phyloP scores from a whole-genome alignment of 2,113 vertebrate species.

The Hyperopisus bebe region DNA sequence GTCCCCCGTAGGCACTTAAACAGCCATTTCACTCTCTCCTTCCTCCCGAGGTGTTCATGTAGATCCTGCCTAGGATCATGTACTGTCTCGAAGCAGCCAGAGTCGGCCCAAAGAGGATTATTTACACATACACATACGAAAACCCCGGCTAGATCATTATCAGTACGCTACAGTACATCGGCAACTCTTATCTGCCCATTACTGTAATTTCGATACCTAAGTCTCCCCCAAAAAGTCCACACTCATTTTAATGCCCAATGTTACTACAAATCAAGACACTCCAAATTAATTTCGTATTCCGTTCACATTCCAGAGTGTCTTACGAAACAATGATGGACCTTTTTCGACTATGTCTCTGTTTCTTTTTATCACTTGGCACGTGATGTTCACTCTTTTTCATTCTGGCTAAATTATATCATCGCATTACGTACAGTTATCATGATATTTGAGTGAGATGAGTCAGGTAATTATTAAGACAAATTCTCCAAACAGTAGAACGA shows the following conservation, averaged over 20 bases:
- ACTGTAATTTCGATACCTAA: not conserved
- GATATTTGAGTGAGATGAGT: not conserved
- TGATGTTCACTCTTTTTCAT: not conserved
- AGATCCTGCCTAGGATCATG: not conserved
- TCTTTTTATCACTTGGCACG: not conserved
- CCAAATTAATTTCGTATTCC: not conserved
- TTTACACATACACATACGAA: not conserved
- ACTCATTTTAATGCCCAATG: not conserved
- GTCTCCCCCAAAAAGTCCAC: not conserved
- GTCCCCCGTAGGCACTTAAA: not conserved
- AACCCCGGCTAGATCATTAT: not conserved
- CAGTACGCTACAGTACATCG: not conserved
- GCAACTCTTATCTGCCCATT: not conserved
- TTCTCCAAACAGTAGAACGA: not conserved
- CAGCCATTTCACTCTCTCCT: not conserved
- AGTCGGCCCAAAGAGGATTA: not conserved
- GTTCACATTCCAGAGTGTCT: not conserved
- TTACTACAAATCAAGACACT: not conserved
- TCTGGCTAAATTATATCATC: not conserved
- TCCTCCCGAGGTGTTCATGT: not conserved
- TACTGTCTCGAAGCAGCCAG: not conserved
- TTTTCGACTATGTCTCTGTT: not conserved
- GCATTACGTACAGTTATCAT: not conserved
- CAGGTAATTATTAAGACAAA: not conserved
- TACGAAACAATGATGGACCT: not conserved